Percentiles rank a stretch among this genome's conserved stretches.
These are phyloP conservation scores for Drosophila mojavensis DNA, from an alignment of 1,140 invertebrate species.

Conservation along the genomic window DNA sequence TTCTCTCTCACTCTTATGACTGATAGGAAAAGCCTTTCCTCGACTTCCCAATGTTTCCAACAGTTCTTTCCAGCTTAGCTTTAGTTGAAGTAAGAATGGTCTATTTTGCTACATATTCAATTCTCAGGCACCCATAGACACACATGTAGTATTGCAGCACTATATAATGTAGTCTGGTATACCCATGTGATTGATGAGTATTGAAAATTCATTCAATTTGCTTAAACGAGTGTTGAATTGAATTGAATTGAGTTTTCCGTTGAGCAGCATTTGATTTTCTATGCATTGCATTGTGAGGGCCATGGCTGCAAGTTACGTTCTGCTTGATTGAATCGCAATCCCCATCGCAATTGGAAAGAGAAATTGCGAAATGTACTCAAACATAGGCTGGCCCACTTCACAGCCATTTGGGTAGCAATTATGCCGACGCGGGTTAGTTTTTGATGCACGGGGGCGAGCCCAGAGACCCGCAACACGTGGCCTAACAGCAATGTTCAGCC, in stretches of 20 bases:
- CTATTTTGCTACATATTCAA: too few species aligned
- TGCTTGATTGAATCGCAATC: conserved; percentile 33
- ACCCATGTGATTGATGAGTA: neutral
- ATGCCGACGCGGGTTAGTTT: conserved; percentile 30
- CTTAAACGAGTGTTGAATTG: conserved; percentile 34
- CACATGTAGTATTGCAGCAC: neutral
- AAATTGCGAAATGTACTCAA: conserved; percentile 44
- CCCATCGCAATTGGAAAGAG: conserved; percentile 17
- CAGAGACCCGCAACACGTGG: conserved; percentile 40
- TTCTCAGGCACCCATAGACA: too few species aligned
- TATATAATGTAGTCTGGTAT: neutral
- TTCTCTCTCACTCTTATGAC: neutral
- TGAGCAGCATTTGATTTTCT: conserved; percentile 56
- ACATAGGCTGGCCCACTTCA: conserved; percentile 22
- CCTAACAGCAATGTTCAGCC: neutral
- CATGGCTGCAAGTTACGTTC: conserved; percentile 10
- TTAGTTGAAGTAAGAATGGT: too few species aligned
- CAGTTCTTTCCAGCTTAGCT: neutral
- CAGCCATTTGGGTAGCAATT: conserved; percentile 39
- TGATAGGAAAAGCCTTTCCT: too few species aligned
- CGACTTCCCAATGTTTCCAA: too few species aligned
- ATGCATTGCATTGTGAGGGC: conserved; percentile 62
- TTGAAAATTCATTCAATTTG: conserved; percentile 32
- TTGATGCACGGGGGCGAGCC: conserved; percentile 35
- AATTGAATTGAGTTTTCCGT: neutral